phyloP scores from a whole-genome alignment of 2,888 invertebrate genomes.

The Polietes domitor region DNA sequence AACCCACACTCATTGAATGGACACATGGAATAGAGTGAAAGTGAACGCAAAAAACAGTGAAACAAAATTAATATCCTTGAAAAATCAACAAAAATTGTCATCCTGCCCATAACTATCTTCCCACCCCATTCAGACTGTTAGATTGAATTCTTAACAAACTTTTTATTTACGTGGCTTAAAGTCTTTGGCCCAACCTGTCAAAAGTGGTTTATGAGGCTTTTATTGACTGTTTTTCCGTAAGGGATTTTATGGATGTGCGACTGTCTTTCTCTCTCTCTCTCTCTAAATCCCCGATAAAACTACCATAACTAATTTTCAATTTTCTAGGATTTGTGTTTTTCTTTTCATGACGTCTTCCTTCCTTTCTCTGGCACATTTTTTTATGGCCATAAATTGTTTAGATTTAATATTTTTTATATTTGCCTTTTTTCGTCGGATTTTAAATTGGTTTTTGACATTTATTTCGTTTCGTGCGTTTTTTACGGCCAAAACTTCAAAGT shows the following conservation, averaged over 20 bases:
- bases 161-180: conserved; percentile 4
- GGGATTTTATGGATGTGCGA: not conserved
- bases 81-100: not conserved
- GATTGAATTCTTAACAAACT: not conserved
- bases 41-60: not conserved
- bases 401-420: conserved; percentile 1
- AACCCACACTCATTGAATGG: not conserved
- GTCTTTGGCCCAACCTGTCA: conserved; percentile 3
- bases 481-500: conserved; percentile 11
- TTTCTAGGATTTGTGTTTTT: conserved; percentile 50
- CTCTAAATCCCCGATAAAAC: conserved; percentile 29
- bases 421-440: not conserved
- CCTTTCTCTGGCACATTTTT: not conserved
- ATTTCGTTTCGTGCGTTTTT: not conserved
- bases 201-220: conserved; percentile 10
- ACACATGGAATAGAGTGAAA: not conserved
- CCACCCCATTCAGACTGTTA: not conserved
- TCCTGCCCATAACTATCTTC: not conserved
- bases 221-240: not conserved
- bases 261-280: not conserved
- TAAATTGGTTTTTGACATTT: conserved; percentile 25
- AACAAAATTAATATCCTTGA: conserved; percentile 14
- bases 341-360: not conserved
- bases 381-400: conserved; percentile 14
- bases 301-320: conserved; percentile 61